Base-by-base conservation (phyloP, 2,888 invertebrate species). In the Pasiphila rectangulata region DNA sequence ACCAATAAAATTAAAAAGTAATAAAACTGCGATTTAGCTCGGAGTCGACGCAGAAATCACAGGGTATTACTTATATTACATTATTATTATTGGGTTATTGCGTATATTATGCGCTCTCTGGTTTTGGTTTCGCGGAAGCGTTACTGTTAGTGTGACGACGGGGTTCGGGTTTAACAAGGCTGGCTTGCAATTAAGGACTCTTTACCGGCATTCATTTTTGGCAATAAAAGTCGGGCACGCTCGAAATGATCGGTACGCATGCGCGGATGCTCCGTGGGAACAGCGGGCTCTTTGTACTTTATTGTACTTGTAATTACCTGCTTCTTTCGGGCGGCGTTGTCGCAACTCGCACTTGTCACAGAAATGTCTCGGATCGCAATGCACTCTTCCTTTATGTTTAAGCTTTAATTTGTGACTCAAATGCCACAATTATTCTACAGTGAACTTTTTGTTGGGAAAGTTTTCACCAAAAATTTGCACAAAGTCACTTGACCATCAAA, bases 201-300 rank as follows among this genome's bases (percentile, higher is more conserved):
- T 87, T 85, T 86, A 81, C 83, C 67, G 85, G 76, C 87, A 86
- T 87, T 88, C 86, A 88, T 88, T 88, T 88, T 88, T 86, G 88
- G 87, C 86, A 88, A 88, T 88, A 88, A 88, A 87, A 85, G 83
- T 80, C 71, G 80, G 77, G 86, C 83, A 74, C 71, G 81, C 79
- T 62, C 59, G 79, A 75, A 82, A 87, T 87, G 85, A 78, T 76
- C 78, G 83, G 83, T 81, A 75, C 84, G 83, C 79, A 74, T 69
- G 69, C 75, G 75, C 72, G 64, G 82, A 78, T 75, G 83, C 72
- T 72, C 74, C 87, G 86, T 88, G 88, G 85, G 88, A 88, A 87
- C 67, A 69, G 87, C 87, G 87, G 87, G 54, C 59, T 75, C 83
- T 87, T 87, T 86, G 85, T 83, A 64, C 69, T 62, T 75, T 84